Evolutionary conservation across 2,888 invertebrate species (phyloP).

Genomic region (Laspeyria flexula): DNA sequence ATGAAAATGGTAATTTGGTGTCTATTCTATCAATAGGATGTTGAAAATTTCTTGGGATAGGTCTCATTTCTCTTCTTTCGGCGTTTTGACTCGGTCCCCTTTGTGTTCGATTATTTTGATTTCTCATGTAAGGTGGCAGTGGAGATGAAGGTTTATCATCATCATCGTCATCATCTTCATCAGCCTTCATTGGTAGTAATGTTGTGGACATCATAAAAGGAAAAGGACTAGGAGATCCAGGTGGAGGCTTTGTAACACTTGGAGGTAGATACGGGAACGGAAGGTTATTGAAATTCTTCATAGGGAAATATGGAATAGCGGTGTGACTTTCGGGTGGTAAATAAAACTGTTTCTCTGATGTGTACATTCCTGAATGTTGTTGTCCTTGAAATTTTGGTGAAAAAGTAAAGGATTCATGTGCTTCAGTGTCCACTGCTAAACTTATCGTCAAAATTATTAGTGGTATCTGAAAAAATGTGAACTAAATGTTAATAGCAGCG

Average conservation of each 20-base stretch:
- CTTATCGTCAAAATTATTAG: slow-evolving; percentile 58
- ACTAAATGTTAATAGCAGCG: slow-evolving; percentile 3
- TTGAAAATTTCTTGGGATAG: slow-evolving; percentile 53
- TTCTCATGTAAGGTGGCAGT: slow-evolving; percentile 26
- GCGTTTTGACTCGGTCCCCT: slow-evolving; percentile 37
- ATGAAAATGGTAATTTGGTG: slow-evolving; percentile 57
- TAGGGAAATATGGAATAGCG: slow-evolving; percentile 65
- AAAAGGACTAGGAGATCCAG: slow-evolving; percentile 65
- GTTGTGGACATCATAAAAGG: slow-evolving; percentile 68
- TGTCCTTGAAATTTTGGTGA: slow-evolving; percentile 68
- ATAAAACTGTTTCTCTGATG: slow-evolving; percentile 71
- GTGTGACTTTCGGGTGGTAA: slow-evolving; percentile 75
- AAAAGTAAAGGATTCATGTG: slow-evolving; percentile 70
- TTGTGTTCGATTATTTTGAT: slow-evolving; percentile 55
- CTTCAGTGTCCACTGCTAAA: slow-evolving; percentile 52
- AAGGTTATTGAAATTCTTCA: slow-evolving; percentile 68
- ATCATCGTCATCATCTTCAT: slow-evolving; percentile 57
- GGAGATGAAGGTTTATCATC: slow-evolving; percentile 47
- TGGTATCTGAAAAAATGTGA: slow-evolving; percentile 67
- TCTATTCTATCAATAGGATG: slow-evolving; percentile 71
- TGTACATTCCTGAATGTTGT: slow-evolving; percentile 54
- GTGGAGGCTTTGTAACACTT: slow-evolving; percentile 66
- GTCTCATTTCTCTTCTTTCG: slow-evolving; percentile 60
- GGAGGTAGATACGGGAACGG: slow-evolving; percentile 71
- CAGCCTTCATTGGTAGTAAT: slow-evolving; percentile 55